phyloP scores from a whole-genome alignment of 2,797 vertebrate species.

The Paedocypris micromegethes region DNA sequence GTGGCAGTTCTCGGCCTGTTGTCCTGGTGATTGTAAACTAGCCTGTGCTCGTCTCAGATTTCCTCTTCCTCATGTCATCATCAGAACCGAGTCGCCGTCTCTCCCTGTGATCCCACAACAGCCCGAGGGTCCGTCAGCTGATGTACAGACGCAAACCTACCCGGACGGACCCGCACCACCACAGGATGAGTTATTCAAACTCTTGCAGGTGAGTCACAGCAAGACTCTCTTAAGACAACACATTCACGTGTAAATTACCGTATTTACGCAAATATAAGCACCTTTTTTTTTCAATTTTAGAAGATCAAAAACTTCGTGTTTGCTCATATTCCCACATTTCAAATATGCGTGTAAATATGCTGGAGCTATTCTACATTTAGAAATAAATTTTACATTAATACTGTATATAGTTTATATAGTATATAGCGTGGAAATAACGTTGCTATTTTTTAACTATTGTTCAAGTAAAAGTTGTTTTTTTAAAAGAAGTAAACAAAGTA shows the following conservation, averaged over 20 bases:
- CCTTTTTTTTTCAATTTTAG: no score
- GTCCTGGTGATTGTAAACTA: background rate
- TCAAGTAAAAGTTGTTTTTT: no score
- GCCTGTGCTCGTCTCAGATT: background rate
- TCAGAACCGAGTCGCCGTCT: background rate
- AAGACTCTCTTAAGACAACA: background rate
- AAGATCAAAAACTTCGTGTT: no score
- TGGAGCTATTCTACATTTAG: no score
- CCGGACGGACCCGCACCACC: constrained; percentile 69
- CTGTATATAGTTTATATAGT: no score
- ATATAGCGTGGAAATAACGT: no score
- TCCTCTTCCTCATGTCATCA: background rate
- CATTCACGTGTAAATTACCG: background rate
- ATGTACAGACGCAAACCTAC: constrained; percentile 50
- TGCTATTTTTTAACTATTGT: no score
- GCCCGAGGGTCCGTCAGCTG: constrained; percentile 19
- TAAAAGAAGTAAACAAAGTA: no score
- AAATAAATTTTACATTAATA: no score
- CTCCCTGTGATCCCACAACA: constrained; percentile 15
- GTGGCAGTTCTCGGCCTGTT: background rate
- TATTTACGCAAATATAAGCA: no score
- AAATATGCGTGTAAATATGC: no score
- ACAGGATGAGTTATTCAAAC: constrained; percentile 85
- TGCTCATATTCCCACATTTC: no score
- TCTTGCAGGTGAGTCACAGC: constrained; percentile 82